Base-by-base conservation (phyloP, 2,797 vertebrate genomes). In the Poecilia wingei region DNA sequence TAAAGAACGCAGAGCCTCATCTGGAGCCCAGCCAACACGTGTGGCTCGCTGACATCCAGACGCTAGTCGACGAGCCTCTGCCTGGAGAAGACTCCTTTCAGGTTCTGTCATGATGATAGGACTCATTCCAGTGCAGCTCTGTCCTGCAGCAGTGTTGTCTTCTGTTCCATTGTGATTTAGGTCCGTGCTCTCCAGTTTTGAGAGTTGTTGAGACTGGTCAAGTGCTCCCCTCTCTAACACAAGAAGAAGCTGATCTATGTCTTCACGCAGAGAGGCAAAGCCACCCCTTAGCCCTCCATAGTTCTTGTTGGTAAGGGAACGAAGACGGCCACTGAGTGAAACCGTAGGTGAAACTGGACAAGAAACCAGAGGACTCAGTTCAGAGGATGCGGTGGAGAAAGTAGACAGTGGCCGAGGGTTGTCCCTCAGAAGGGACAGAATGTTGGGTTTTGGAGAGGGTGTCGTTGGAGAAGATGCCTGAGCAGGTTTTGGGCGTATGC, bases 11-110 rank as follows among this genome's bases (percentile, higher is more conserved):
- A 98, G 96, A 76, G 97, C 96, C 84, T 99, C 97, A 3, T 96
- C 94, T 0, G 96, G 96, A 51, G 97, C 96, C 94, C 97, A 97
- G 59, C 97, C 96, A 16, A 96, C 95, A 76, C 96, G 95, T 20
- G 98, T 97, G 45, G 97, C 97, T 0, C 96, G 95, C 87, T 98
- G 97, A 89, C 97, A 99, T 83, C 97, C 97, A 2, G 96, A 97
- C 2, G 98, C 96, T 83, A 99, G 89, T 77, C 96, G 95, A 80
- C 92, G 95, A 51, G 97, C 98, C 75, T 97, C 97, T 9, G 94
- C 92, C 79, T 97, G 96, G 73, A 99, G 96, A 76, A 95, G 92
- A 76, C 90, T 96, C 86, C 95, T 95, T 86, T 97, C 96, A 5
- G 96, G 96, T 88, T 98, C 96, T 0, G 95, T 96, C 77, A 97